Base-by-base conservation (phyloP, 2,113 vertebrate species). In the Bubalus kerabau region DNA sequence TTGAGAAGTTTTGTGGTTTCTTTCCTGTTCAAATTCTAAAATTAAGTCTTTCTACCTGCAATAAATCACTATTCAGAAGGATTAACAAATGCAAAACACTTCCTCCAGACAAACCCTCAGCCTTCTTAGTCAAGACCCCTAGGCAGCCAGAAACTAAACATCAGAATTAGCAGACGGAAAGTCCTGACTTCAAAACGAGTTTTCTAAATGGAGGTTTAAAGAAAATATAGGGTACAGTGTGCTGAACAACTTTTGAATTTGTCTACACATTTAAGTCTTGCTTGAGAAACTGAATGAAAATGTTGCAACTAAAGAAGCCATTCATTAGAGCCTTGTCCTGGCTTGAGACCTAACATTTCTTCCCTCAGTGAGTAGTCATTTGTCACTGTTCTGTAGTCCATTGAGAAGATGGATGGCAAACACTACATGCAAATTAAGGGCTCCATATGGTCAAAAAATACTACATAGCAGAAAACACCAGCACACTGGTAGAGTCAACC, bases 401-500 rank as follows among this genome's bases (percentile, higher is more conserved):
- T 30, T 87, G 71, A 91, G 52, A 95, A 97, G 94, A 97, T 94
- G 54, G 43, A 97, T 90, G 24, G 30, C 32, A 92, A 93, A 87
- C 16, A 74, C 80, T 21, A 81, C 84, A 92, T 67, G 43, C 30
- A 97, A 97, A 97, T 95, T 95, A 97, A 89, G 36, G 92, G 3
- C 5, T 95, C 97, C 94, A 95, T 97, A 95, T 96, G 97, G 91
- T 90, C n/a, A 78, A 97, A 97, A 91, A 82, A 89, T 81, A 96
- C 78, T 87, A 91, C 91, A 78, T 43, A 88, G 83, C 74, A 95
- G 87, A 97, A 98, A 97, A 95, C 91, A 97, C 81, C 90, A 24
- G 46, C 64, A 96, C 48, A 92, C 96, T 93, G 97, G 54, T 48
- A 87, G 60, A 96, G 94, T 93, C 94, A 97, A 97, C 71, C 91